A percentile compares a stretch with the other conserved stretches of the same genome.
phyloP scores from a whole-genome alignment of 2,797 vertebrate species.

The Poecile montanus region DNA sequence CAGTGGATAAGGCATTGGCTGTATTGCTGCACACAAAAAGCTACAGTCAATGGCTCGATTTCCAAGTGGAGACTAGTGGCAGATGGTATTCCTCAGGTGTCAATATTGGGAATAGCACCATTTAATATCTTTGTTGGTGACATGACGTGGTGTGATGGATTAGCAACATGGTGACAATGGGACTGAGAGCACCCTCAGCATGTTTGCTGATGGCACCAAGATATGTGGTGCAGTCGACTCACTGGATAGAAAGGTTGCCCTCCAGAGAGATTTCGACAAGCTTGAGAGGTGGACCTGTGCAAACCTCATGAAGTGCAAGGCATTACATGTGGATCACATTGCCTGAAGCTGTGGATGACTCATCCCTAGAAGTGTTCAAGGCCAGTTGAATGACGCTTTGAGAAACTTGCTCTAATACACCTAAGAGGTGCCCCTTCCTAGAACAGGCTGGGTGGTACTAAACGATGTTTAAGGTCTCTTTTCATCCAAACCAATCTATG shows the following conservation, averaged over 20 bases:
- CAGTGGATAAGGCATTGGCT: background rate
- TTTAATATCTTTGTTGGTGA: background rate
- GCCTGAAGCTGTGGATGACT: too few species aligned
- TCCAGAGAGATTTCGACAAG: background rate
- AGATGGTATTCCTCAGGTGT: background rate
- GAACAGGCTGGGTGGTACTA: background rate
- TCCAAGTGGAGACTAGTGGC: background rate
- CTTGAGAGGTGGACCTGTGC: too few species aligned
- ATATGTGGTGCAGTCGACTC: background rate
- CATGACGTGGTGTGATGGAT: too few species aligned
- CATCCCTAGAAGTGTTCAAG: background rate
- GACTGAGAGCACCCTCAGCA: background rate
- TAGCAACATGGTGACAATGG: too few species aligned
- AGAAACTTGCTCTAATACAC: background rate
- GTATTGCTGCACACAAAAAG: accelerated
- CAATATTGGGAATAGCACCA: background rate
- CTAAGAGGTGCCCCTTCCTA: background rate
- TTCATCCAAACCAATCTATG: background rate
- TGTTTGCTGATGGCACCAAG: background rate
- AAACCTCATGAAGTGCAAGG: background rate
- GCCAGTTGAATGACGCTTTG: background rate
- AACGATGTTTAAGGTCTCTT: background rate
- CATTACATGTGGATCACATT: background rate
- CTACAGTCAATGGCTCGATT: background rate
- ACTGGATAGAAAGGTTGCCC: background rate